Base-by-base conservation (phyloP, 2,888 invertebrate species). In the Drosophila lacicola region DNA sequence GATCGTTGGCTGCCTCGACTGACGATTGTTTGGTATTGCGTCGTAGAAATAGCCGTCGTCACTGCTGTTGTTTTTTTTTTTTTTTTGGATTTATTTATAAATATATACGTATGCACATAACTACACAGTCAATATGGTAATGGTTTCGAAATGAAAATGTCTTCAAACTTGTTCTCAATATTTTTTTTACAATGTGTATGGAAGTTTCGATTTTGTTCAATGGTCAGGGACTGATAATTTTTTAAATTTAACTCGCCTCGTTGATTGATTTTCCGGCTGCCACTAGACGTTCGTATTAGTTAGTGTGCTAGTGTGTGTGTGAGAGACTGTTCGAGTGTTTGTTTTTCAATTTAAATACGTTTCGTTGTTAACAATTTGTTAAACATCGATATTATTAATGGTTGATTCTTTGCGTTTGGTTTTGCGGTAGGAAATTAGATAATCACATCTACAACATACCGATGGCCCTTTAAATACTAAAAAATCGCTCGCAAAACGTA, bases 1-100 rank as follows among this genome's bases (percentile, higher is more conserved):
- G 63, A 64, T 49, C 51, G 61, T 62, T 65, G 39, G n/a, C 14
- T 56, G 19, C 50, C 42, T 54, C 25, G 45, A 36, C 11, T 47
- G 17, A 13, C 44, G 58, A 49, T 57, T 46, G 44, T 69, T 17
- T 57, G 55, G 42, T 65, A 69, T 76, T 79, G 80, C 80, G 78
- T 79, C 68, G 78, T 68, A 78, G 77, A 69, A 62, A 57, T 60
- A 39, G 29, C n/a, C 25, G 50, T 69, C 33, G 49, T 57, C 46
- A 66, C 55, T 64, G 70, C 33, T 50, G 47, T 50, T 36, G 36
- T 36, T 36, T 36, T 36, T 29, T 41, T 33, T 25, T 33, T 4
- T 1, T 39, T 41, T 14, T 44, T 42, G 6, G 14, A 8, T 37
- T 50, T 46, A 46, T 55, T 61, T 47, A 55, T 49, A 63, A 42